Percentiles rank a stretch among this genome's conserved stretches.
These are phyloP conservation scores for Bucco capensis DNA, from an alignment of 2,113 vertebrate genomes.

Conservation along the genomic window DNA sequence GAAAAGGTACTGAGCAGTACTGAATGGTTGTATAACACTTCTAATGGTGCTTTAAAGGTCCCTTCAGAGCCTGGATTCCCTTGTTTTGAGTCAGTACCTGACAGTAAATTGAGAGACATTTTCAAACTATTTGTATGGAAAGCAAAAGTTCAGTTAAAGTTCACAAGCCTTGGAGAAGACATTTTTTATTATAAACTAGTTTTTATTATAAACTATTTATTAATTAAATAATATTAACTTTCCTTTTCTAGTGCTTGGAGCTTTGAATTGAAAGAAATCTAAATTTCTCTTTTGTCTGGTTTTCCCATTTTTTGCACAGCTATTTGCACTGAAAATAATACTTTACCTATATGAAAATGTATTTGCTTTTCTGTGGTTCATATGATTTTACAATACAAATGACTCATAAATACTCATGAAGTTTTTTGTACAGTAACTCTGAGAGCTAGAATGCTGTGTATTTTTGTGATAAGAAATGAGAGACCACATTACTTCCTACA, in stretches of 20 bases:
- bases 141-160: neutral
- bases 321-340: neutral
- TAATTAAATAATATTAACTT: neutral
- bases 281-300: neutral
- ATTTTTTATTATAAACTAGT: neutral
- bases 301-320: neutral
- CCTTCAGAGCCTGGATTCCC: neutral
- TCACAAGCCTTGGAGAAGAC: neutral
- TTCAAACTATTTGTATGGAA: neutral
- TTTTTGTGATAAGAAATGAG: neutral
- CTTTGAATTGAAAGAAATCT: neutral
- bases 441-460: neutral
- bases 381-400: neutral
- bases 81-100: neutral
- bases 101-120: neutral
- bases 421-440: neutral
- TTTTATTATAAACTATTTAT: neutral
- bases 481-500: neutral
- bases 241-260: neutral
- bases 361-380: neutral
- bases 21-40: rapidly evolving
- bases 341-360: neutral
- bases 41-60: neutral
- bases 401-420: neutral
- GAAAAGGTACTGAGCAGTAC: neutral